Percentiles rank a stretch among this genome's conserved stretches.
phyloP scores from a whole-genome alignment of 2,888 invertebrate genomes.

The Ceraclea dissimilis region DNA sequence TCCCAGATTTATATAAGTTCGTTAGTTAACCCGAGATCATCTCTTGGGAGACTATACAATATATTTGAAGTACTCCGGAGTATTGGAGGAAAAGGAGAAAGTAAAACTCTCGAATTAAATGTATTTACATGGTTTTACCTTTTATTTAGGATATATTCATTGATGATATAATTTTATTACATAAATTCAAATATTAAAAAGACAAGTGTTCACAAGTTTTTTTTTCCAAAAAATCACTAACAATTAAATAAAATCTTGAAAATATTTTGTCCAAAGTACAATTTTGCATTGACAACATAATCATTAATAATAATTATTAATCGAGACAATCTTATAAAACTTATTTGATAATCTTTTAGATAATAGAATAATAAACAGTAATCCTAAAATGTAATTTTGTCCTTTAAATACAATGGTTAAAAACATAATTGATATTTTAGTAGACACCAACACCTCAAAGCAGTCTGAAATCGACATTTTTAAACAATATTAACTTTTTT shows the following conservation, averaged over 20 bases:
- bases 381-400: slow-evolving; percentile 16
- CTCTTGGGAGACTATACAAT: no score
- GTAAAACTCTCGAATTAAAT: no score
- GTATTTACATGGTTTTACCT: slow-evolving; percentile 25
- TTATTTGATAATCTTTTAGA: slow-evolving; percentile 5
- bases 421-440: slow-evolving; percentile 10
- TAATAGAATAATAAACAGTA: slow-evolving; percentile 22
- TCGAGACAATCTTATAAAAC: background rate
- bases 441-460: background rate
- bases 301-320: slow-evolving; percentile 11
- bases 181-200: slow-evolving; percentile 24
- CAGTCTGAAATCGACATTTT: background rate
- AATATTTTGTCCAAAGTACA: slow-evolving; percentile 23
- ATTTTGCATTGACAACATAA: slow-evolving; percentile 21
- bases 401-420: slow-evolving; percentile 6
- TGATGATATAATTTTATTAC: slow-evolving; percentile 26
- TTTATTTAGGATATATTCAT: slow-evolving; percentile 27
- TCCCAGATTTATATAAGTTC: no score
- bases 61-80: no score
- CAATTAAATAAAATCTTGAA: slow-evolving; percentile 21
- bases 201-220: slow-evolving; percentile 20
- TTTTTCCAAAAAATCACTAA: slow-evolving; percentile 21
- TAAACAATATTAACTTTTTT: background rate
- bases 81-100: no score
- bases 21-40: no score